Evolutionary conservation across 2,888 invertebrate genomes (phyloP).

Genomic region (Nomada fucata): DNA sequence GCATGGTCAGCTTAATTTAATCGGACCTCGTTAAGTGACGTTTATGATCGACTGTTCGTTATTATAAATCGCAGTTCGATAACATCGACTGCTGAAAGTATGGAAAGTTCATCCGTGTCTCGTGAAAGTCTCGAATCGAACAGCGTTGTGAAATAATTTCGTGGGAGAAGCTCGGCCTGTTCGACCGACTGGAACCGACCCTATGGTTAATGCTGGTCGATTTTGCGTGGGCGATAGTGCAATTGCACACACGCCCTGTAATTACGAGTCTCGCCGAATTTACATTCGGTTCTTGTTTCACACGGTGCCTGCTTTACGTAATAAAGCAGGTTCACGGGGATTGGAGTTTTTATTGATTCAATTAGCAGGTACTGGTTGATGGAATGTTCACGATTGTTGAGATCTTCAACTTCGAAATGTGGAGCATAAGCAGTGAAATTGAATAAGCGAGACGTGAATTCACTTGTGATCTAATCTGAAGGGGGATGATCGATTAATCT

Average conservation of each 20-base stretch:
- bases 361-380: too few relatives aligned
- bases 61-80: conserved; percentile 34
- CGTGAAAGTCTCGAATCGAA: conserved; percentile 56
- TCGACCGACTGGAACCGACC: conserved; percentile 6
- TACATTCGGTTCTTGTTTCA: not conserved
- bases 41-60: conserved; percentile 19
- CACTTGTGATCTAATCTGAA: too few relatives aligned
- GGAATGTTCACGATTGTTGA: too few relatives aligned
- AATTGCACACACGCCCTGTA: conserved; percentile 13
- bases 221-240: conserved; percentile 37
- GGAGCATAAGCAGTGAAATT: too few relatives aligned
- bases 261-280: conserved; percentile 24
- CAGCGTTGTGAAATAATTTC: conserved; percentile 59
- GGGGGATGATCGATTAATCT: too few relatives aligned
- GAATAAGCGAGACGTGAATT: too few relatives aligned
- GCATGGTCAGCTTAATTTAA: conserved; percentile 40
- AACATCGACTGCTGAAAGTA: conserved; percentile 25
- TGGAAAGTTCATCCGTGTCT: conserved; percentile 53
- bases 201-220: conserved; percentile 35
- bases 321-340: not conserved
- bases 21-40: conserved; percentile 35
- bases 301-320: not conserved
- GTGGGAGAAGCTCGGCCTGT: conserved; percentile 51
- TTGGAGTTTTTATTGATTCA: too few relatives aligned
- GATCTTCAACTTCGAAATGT: too few relatives aligned